Conservation (phyloP, 2,113 vertebrate species). For the Heterotis niloticus region DNA sequence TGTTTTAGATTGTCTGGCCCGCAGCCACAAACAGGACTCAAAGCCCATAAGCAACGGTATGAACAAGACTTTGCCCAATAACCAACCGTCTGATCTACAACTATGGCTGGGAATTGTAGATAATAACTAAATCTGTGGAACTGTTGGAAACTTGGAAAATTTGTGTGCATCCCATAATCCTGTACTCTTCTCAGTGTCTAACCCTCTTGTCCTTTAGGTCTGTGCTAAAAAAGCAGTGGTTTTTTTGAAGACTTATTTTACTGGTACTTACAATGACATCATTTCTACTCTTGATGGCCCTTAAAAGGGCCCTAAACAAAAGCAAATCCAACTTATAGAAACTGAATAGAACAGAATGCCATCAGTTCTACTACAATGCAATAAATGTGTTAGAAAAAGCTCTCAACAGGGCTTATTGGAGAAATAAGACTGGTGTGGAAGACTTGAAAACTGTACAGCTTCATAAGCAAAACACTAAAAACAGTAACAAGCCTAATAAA, state of each 20-base stretch:
- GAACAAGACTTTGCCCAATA: too few species aligned
- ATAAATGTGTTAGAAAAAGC: too few species aligned
- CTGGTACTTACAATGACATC: not conserved
- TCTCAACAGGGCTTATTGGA: not conserved
- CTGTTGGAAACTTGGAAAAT: not conserved
- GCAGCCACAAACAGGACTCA: not conserved
- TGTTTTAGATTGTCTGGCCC: conserved; percentile 1
- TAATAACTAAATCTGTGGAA: not conserved
- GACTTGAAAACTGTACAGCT: too few species aligned
- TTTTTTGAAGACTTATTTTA: too few species aligned
- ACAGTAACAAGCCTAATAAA: too few species aligned
- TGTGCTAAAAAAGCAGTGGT: too few species aligned
- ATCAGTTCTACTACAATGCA: too few species aligned
- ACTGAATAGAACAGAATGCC: too few species aligned
- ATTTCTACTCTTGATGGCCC: not conserved
- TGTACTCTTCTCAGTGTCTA: not conserved
- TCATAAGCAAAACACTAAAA: too few species aligned
- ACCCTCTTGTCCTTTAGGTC: not conserved
- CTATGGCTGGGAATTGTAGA: not conserved
- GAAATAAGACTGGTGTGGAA: not conserved
- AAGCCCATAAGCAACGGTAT: not conserved
- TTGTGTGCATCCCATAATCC: not conserved
- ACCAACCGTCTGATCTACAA: not conserved
- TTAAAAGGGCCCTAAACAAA: too few species aligned
- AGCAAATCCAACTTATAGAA: too few species aligned